Evolutionary conservation across 2,888 invertebrate species (phyloP).

Genomic region (Cacoxenus indagator): DNA sequence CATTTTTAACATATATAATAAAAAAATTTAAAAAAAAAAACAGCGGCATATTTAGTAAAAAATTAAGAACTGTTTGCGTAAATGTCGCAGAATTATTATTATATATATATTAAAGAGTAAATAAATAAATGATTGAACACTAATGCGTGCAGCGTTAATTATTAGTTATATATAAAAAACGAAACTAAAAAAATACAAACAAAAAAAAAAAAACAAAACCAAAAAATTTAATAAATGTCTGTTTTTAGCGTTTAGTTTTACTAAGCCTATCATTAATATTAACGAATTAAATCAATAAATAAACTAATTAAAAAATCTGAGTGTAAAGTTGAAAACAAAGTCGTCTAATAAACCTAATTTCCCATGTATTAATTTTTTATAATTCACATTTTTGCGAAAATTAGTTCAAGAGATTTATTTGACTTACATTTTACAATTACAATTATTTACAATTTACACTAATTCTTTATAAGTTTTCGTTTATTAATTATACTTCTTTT

Average conservation of each 20-base stretch:
- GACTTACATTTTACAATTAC: constrained; percentile 16
- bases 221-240: constrained; percentile 51
- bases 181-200: constrained; percentile 34
- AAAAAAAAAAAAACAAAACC: constrained; percentile 31
- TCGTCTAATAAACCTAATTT: constrained; percentile 26
- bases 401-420: constrained; percentile 36
- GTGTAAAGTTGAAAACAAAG: constrained; percentile 40
- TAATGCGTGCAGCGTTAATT: not conserved
- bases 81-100: constrained; percentile 25
- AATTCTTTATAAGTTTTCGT: constrained; percentile 21
- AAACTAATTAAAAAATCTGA: constrained; percentile 34
- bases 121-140: constrained; percentile 26
- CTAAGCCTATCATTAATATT: constrained; percentile 44
- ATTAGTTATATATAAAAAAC: constrained; percentile 34
- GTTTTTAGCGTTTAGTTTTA: constrained; percentile 67
- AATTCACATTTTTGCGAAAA: too few relatives aligned
- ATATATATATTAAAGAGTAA: constrained; percentile 36
- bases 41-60: constrained; percentile 39
- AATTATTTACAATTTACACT: constrained; percentile 18
- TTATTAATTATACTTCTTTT: constrained; percentile 10
- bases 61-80: constrained; percentile 27
- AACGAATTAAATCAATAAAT: constrained; percentile 35
- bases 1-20: constrained; percentile 55
- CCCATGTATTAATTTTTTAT: constrained; percentile 32
- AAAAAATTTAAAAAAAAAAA: constrained; percentile 35